Evolutionary conservation across 2,888 invertebrate species (phyloP).

Genomic region (Zygaena filipendulae): DNA sequence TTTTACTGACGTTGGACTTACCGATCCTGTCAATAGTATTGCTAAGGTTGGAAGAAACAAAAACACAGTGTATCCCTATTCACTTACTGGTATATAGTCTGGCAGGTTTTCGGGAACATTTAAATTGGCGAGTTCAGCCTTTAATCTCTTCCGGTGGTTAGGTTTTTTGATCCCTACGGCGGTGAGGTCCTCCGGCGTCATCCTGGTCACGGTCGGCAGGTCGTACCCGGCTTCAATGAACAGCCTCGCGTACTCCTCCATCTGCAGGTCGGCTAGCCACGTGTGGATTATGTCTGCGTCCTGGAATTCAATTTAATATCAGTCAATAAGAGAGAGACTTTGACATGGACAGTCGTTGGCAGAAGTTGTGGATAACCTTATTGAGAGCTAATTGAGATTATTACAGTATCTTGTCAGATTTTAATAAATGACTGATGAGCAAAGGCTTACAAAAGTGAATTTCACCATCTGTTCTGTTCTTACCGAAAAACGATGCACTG

Average conservation of each 20-base stretch:
- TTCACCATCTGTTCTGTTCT: too few species aligned
- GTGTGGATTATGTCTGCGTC: constrained; percentile 95
- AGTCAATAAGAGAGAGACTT: too few species aligned
- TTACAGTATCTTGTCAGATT: too few species aligned
- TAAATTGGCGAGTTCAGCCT: constrained; percentile 94
- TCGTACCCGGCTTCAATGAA: constrained; percentile 98
- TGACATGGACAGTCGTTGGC: not conserved
- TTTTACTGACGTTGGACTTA: too few species aligned
- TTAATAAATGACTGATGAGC: too few species aligned
- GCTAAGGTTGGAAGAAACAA: too few species aligned
- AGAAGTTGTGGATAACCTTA: too few species aligned
- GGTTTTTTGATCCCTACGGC: constrained; percentile 96
- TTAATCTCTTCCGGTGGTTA: constrained; percentile 94
- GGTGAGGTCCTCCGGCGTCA: constrained; percentile 96
- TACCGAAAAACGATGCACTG: too few species aligned
- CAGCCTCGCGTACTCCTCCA: constrained; percentile 93
- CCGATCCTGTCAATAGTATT: too few species aligned
- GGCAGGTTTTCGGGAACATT: constrained; percentile 95
- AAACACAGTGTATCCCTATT: constrained; percentile 11
- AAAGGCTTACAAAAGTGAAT: too few species aligned
- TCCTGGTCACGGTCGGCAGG: constrained; percentile 96
- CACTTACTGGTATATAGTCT: constrained; percentile 89
- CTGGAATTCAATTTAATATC: too few species aligned
- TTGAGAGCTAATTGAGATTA: too few species aligned
- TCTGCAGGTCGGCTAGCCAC: constrained; percentile 94